Base-by-base conservation (phyloP, 2,888 invertebrate genomes). In the Arctia plantaginis region DNA sequence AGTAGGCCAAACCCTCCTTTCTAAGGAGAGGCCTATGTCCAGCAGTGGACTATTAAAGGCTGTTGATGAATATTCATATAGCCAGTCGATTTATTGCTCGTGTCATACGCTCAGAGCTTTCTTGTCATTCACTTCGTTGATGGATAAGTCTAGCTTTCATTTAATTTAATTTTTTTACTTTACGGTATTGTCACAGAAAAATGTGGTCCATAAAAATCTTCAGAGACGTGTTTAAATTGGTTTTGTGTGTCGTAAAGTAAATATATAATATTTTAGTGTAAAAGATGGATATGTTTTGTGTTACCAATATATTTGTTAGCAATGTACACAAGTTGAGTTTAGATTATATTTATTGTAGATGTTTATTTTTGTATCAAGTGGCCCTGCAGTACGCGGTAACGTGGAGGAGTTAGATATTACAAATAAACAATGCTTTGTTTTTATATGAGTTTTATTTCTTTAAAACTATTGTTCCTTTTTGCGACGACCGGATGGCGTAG, bases 351-450 rank as follows among this genome's bases (percentile, higher is more conserved):
- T 94, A 94, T 94, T 94, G 87, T 92, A 94, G 93, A 94, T 93
- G 93, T 94, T 95, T 95, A 95, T 95, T 94, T 94, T 94, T 94
- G 84, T 94, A 93, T 88, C 90, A 87, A 82, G 84, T 85, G 85
- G 90, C 90, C 90, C 92, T 87, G 84, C 86, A 89, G 90, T 86
- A 90, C 85, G 86, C 90, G 84, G 92, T 93, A 72, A 76, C 82
- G 76, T 74, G 71, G 70, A 82, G 74, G 74, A 66, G 79, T 79
- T 84, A 84, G 82, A 67, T 82, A 84, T 84, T 82, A 84, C 79
- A 77, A 84, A 83, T 83, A 83, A 83, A 83, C 79, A 84, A 82
- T 84, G 83, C 83, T 83, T 83, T 84, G 83, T 83, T 83, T 82
- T 84, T 20, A 69, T 0, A 33, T 0, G 76, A 51, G 15, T 85